Evolutionary conservation across 2,888 invertebrate species (phyloP).

Genomic region (Drosophila birchii): DNA sequence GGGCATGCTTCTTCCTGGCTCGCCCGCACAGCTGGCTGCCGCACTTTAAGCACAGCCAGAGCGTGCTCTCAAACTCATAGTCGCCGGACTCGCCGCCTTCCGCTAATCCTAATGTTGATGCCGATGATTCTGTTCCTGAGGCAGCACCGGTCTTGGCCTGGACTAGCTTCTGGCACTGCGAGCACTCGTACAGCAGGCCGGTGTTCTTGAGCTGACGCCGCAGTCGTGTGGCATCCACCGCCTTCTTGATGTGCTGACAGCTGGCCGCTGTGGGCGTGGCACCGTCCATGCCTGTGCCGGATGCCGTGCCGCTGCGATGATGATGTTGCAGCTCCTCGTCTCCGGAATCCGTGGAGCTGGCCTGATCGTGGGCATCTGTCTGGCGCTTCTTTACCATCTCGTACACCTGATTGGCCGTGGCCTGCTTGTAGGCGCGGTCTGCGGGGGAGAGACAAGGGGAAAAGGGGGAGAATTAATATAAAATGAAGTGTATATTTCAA

Average conservation of each 20-base stretch:
- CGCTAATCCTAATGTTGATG: conserved; percentile 77
- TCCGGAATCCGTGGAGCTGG: conserved; percentile 89
- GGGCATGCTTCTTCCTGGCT: conserved; percentile 88
- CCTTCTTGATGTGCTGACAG: conserved; percentile 89
- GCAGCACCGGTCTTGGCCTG: conserved; percentile 44
- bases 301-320: conserved; percentile 69
- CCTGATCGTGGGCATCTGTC: conserved; percentile 88
- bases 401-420: conserved; percentile 17
- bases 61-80: conserved; percentile 85
- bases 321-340: conserved; percentile 87
- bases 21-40: conserved; percentile 91
- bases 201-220: conserved; percentile 86
- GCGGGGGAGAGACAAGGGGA: neutral
- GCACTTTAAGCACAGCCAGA: conserved; percentile 94
- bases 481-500: neutral
- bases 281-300: conserved; percentile 10
- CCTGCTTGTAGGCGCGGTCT: conserved; percentile 32
- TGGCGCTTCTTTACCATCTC: conserved; percentile 91
- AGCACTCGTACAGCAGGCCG: conserved; percentile 86
- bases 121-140: neutral
- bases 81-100: conserved; percentile 35
- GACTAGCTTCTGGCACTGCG: conserved; percentile 86
- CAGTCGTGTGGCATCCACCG: conserved; percentile 88
- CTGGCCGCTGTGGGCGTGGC: conserved; percentile 7
- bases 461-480: neutral